phyloP scores from a whole-genome alignment of 1,140 invertebrate species.

The Heliothis virescens region DNA sequence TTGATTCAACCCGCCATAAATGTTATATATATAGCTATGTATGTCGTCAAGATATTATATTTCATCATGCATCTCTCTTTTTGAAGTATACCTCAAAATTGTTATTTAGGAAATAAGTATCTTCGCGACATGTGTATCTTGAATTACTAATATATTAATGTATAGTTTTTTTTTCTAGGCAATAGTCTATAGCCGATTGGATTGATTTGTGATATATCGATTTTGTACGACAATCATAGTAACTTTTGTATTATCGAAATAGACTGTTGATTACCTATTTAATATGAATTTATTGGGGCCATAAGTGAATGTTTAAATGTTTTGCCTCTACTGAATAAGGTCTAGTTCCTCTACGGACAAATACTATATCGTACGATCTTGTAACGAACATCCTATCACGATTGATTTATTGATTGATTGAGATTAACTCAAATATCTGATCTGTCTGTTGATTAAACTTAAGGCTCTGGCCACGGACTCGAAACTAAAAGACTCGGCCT shows the following conservation, averaged over 20 bases:
- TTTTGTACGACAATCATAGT: conserved; percentile 62
- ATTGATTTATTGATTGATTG: not conserved
- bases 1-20: conserved; percentile 49
- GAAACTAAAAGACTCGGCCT: conserved; percentile 1
- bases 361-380: not conserved
- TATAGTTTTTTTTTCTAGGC: conserved; percentile 62
- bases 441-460: conserved; percentile 4
- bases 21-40: conserved; percentile 49
- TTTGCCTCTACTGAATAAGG: conserved; percentile 26
- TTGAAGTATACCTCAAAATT: conserved; percentile 29
- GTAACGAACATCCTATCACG: not conserved
- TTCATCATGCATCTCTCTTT: not conserved
- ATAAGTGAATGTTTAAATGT: conserved; percentile 38
- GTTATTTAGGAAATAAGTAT: conserved; percentile 6
- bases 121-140: conserved; percentile 58
- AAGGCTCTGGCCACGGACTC: conserved; percentile 12
- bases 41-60: conserved; percentile 41
- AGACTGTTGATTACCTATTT: conserved; percentile 40
- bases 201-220: conserved; percentile 71
- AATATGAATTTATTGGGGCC: conserved; percentile 44
- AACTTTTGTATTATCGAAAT: conserved; percentile 49
- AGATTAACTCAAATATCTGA: conserved; percentile 8
- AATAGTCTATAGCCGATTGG: conserved; percentile 67
- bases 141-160: conserved; percentile 71
- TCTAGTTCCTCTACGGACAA: not conserved